phyloP scores from a whole-genome alignment of 1,140 invertebrate species.

The Drosophila orena region DNA sequence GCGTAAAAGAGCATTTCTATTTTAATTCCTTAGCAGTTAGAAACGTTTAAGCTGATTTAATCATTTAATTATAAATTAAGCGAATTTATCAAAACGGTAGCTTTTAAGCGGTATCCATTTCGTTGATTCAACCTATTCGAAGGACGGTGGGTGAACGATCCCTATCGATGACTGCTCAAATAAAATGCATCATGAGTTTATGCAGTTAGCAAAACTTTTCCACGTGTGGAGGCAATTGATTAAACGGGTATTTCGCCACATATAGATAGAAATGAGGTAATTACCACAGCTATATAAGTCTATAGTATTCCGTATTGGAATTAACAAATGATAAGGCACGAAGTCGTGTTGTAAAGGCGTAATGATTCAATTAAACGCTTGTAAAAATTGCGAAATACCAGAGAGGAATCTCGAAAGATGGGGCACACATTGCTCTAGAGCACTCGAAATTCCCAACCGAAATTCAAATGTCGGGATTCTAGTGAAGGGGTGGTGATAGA shows the following conservation, averaged over 20 bases:
- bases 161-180: constrained; percentile 5
- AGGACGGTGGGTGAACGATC: constrained; percentile 14
- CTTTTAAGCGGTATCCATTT: too few relatives aligned
- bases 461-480: neutral
- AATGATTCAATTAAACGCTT: constrained; percentile 39
- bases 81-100: too few relatives aligned
- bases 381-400: constrained; percentile 20
- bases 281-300: constrained; percentile 19
- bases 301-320: constrained; percentile 23
- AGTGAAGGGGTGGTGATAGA: neutral
- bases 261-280: constrained; percentile 53
- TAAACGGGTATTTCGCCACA: constrained; percentile 15
- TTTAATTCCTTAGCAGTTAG: too few relatives aligned
- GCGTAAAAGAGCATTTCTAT: too few relatives aligned
- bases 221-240: constrained; percentile 29
- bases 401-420: neutral
- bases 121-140: neutral
- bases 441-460: neutral
- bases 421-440: neutral
- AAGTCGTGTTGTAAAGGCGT: constrained; percentile 30
- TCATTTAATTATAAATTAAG: too few relatives aligned
- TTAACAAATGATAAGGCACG: constrained; percentile 38
- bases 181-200: neutral
- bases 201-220: constrained; percentile 23
- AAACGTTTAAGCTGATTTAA: too few relatives aligned